phyloP scores from a whole-genome alignment of 2,888 invertebrate genomes.

The Caenorhabditis imperialis region DNA sequence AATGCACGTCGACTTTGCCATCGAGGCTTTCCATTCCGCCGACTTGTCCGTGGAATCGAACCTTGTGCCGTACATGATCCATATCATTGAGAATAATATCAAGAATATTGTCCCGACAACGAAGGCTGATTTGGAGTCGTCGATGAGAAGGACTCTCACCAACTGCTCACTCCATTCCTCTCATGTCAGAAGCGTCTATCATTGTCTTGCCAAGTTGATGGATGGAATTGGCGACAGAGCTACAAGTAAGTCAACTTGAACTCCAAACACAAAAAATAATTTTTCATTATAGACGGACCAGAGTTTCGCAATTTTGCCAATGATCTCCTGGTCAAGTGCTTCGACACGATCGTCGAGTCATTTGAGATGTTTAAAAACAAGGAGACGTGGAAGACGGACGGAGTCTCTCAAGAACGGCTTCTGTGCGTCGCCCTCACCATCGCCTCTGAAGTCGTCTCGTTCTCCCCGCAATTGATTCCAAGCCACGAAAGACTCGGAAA shows the following conservation, averaged over 20 bases:
- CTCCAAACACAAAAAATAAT: background rate
- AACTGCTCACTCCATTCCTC: constrained; percentile 24
- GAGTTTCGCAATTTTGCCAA: constrained; percentile 24
- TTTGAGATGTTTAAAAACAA: constrained; percentile 44
- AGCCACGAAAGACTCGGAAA: constrained; percentile 44
- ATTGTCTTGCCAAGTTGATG: constrained; percentile 37
- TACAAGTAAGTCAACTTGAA: constrained; percentile 1
- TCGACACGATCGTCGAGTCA: constrained; percentile 47
- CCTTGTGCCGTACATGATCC: constrained; percentile 29
- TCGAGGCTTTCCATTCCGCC: constrained; percentile 16
- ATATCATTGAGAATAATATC: constrained; percentile 35
- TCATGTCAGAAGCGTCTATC: constrained; percentile 37
- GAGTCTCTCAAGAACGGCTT: constrained; percentile 32
- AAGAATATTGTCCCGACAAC: constrained; percentile 3
- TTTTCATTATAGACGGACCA: constrained; percentile 7
- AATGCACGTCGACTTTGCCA: constrained; percentile 34
- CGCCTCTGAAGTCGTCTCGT: constrained; percentile 32
- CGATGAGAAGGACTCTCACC: constrained; percentile 15
- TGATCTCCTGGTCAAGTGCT: constrained; percentile 18
- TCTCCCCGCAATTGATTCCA: constrained; percentile 32
- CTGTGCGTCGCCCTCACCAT: constrained; percentile 24
- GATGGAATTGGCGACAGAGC: constrained; percentile 50
- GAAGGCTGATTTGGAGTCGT: constrained; percentile 1
- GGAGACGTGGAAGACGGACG: constrained; percentile 27
- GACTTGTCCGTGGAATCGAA: constrained; percentile 23